phyloP scores from a whole-genome alignment of 2,888 invertebrate species.

The Synanthedon vespiformis region DNA sequence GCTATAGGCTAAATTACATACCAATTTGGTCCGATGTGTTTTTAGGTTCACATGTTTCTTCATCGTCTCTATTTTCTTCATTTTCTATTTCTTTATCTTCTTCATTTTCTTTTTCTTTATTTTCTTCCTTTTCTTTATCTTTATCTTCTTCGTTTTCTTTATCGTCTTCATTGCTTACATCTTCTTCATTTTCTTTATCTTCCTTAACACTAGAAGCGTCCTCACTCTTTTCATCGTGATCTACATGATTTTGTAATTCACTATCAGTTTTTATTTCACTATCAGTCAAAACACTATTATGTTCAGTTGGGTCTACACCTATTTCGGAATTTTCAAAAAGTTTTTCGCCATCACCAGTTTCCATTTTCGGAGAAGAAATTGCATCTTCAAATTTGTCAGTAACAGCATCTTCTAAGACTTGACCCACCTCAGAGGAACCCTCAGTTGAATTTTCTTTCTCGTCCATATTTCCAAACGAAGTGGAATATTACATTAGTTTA shows the following conservation, averaged over 20 bases:
- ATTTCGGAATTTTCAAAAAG: constrained; percentile 7
- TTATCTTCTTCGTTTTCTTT: constrained; percentile 26
- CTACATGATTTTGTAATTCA: constrained; percentile 46
- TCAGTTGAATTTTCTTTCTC: constrained; percentile 38
- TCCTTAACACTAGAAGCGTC: constrained; percentile 18
- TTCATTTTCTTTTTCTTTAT: constrained; percentile 17
- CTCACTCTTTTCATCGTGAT: constrained; percentile 18
- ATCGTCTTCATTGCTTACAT: constrained; percentile 22
- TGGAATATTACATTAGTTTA: constrained; percentile 22
- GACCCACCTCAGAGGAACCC: constrained; percentile 20
- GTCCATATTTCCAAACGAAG: constrained; percentile 46
- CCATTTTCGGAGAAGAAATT: not conserved
- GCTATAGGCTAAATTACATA: too few relatives aligned
- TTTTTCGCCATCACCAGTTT: not conserved
- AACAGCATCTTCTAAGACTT: constrained; percentile 12
- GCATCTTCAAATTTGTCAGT: constrained; percentile 1
- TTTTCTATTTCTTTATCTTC: constrained; percentile 17
- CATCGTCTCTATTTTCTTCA: constrained; percentile 15
- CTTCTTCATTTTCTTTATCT: constrained; percentile 18
- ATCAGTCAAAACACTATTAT: constrained; percentile 4
- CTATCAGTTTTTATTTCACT: constrained; percentile 13
- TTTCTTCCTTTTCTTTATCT: constrained; percentile 22
- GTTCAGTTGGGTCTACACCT: constrained; percentile 5
- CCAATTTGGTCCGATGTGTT: too few relatives aligned
- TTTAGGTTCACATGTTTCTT: too few relatives aligned